Evolutionary conservation across 2,113 vertebrate genomes (phyloP).

Genomic region (Pelvicachromis taeniatus): DNA sequence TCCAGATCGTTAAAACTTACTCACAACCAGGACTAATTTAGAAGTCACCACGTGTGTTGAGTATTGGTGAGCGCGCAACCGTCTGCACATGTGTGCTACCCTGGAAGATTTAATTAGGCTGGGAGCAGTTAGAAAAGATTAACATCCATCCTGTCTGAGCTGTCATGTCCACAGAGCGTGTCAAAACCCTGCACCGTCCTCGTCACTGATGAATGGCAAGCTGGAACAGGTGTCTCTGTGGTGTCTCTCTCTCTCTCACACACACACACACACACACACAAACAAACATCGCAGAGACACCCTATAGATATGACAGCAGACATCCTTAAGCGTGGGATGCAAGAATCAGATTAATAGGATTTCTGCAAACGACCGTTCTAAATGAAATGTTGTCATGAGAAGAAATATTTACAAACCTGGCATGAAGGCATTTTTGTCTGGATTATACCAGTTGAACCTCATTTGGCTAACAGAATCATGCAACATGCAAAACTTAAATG

Average conservation of each 20-base stretch:
- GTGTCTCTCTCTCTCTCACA: background rate
- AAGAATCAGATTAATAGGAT: constrained; percentile 2
- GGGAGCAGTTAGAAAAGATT: constrained; percentile 70
- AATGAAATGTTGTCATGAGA: background rate
- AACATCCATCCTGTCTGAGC: constrained; percentile 68
- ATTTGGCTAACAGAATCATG: background rate
- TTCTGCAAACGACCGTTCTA: background rate
- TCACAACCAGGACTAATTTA: constrained; percentile 55
- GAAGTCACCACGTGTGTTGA: background rate
- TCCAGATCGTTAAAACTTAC: constrained; percentile 51
- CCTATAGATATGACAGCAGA: background rate
- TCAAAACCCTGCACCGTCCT: constrained; percentile 50
- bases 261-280: background rate
- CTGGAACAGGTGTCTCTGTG: constrained; percentile 59
- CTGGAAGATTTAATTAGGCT: constrained; percentile 72
- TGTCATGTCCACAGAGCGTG: constrained; percentile 68
- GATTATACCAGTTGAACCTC: background rate
- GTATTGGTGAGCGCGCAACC: background rate
- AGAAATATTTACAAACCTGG: background rate
- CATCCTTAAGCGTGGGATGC: background rate
- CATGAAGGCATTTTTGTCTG: background rate
- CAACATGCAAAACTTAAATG: constrained; percentile 16
- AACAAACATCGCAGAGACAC: background rate
- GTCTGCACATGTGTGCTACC: constrained; percentile 33
- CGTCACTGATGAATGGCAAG: constrained; percentile 40